phyloP scores from a whole-genome alignment of 2,888 invertebrate species.

The Drosophila quinaria region DNA sequence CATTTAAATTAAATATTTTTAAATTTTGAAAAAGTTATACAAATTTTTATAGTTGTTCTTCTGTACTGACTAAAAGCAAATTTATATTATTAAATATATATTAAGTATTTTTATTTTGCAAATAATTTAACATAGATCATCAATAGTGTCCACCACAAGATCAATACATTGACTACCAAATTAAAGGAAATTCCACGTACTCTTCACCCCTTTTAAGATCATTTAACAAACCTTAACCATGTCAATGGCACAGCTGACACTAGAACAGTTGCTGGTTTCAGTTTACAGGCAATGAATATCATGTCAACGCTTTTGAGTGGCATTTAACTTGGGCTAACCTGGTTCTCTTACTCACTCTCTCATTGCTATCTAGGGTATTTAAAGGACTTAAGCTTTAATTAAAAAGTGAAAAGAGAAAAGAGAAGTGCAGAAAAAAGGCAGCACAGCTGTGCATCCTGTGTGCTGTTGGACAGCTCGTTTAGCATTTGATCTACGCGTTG shows the following conservation, averaged over 20 bases:
- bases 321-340: slow-evolving; percentile 69
- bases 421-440: slow-evolving; percentile 21
- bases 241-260: slow-evolving; percentile 43
- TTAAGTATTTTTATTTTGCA: too few relatives aligned
- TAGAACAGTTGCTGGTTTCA: slow-evolving; percentile 42
- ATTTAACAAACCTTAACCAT: slow-evolving; percentile 4
- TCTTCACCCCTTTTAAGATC: slow-evolving; percentile 1
- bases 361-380: slow-evolving; percentile 56
- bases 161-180: neutral
- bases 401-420: slow-evolving; percentile 50
- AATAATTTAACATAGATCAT: neutral
- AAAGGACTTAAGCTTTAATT: slow-evolving; percentile 76
- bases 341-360: slow-evolving; percentile 27
- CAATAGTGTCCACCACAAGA: neutral
- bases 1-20: too few relatives aligned
- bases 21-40: too few relatives aligned
- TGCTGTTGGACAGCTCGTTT: slow-evolving; percentile 40
- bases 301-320: slow-evolving; percentile 70
- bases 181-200: neutral
- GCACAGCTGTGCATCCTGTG: slow-evolving; percentile 66
- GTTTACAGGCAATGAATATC: slow-evolving; percentile 56
- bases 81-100: too few relatives aligned
- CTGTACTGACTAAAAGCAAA: too few relatives aligned
- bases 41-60: too few relatives aligned
- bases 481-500: slow-evolving; percentile 71